Evolutionary conservation across 2,888 invertebrate genomes (phyloP).

Genomic region (Tetragonula carbonaria): DNA sequence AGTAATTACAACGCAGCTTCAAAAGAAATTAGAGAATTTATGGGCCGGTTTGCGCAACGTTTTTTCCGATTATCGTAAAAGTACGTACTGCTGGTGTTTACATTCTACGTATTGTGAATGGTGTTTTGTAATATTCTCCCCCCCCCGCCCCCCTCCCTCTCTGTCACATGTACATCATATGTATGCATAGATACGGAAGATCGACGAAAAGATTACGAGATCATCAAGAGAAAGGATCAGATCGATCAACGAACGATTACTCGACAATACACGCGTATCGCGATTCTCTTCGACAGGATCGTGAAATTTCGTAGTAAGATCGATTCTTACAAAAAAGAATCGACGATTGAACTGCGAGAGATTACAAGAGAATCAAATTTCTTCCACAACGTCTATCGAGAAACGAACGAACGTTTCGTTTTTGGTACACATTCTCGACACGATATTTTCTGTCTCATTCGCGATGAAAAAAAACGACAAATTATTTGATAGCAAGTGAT

Average conservation of each 20-base stretch:
- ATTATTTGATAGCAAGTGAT: not conserved
- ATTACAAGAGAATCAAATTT: slow-evolving; percentile 67
- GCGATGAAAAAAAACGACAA: not conserved
- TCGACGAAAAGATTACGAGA: slow-evolving; percentile 68
- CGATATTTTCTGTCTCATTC: too few relatives aligned
- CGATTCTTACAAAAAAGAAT: slow-evolving; percentile 29
- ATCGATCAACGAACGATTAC: slow-evolving; percentile 70
- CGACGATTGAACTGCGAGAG: slow-evolving; percentile 59
- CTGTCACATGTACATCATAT: not conserved
- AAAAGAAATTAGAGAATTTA: slow-evolving; percentile 57
- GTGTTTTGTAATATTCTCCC: not conserved
- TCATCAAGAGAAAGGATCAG: slow-evolving; percentile 72
- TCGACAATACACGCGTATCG: slow-evolving; percentile 66
- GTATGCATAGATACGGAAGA: slow-evolving; percentile 65
- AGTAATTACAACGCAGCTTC: slow-evolving; percentile 52
- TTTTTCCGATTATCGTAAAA: slow-evolving; percentile 64
- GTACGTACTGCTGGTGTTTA: slow-evolving; percentile 41
- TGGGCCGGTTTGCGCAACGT: slow-evolving; percentile 64
- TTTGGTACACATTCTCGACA: slow-evolving; percentile 62
- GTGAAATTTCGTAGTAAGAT: slow-evolving; percentile 65
- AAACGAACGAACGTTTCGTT: slow-evolving; percentile 66
- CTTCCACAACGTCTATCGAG: slow-evolving; percentile 66
- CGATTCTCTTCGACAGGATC: slow-evolving; percentile 66
- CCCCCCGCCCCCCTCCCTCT: not conserved
- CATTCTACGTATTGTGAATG: not conserved